Evolutionary conservation across 1,140 invertebrate species (phyloP).

Genomic region (Zaprionus vittiger): DNA sequence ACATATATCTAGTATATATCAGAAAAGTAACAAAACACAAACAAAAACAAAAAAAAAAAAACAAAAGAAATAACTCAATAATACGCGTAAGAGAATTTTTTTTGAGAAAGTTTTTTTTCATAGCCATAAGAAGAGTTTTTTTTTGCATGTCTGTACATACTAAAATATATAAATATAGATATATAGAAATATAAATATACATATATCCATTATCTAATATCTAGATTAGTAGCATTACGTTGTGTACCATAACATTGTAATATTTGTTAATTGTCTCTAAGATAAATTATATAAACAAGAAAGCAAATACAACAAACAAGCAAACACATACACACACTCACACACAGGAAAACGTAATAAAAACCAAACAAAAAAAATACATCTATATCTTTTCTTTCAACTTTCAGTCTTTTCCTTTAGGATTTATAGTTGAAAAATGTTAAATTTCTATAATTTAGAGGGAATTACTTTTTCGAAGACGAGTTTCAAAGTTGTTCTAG

Average conservation of each 20-base stretch:
- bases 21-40: not conserved
- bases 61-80: slow-evolving; percentile 5
- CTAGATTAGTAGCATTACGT: slow-evolving; percentile 12
- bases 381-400: slow-evolving; percentile 15
- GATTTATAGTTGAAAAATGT: not conserved
- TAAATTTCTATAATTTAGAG: no score
- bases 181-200: slow-evolving; percentile 37
- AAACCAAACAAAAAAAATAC: slow-evolving; percentile 49
- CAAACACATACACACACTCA: slow-evolving; percentile 13
- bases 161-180: slow-evolving; percentile 29
- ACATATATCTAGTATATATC: slow-evolving; percentile 11
- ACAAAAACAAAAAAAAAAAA: not conserved
- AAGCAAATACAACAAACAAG: slow-evolving; percentile 30
- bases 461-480: no score
- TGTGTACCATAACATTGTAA: slow-evolving; percentile 59
- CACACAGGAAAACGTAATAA: slow-evolving; percentile 49
- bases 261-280: slow-evolving; percentile 80
- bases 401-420: not conserved
- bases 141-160: slow-evolving; percentile 74
- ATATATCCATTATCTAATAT: slow-evolving; percentile 37
- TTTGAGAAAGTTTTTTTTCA: slow-evolving; percentile 39
- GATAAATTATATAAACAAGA: slow-evolving; percentile 68
- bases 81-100: slow-evolving; percentile 18
- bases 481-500: no score
- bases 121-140: slow-evolving; percentile 56